Conservation (phyloP, 2,113 vertebrate species). For the Chroicocephalus ridibundus region DNA sequence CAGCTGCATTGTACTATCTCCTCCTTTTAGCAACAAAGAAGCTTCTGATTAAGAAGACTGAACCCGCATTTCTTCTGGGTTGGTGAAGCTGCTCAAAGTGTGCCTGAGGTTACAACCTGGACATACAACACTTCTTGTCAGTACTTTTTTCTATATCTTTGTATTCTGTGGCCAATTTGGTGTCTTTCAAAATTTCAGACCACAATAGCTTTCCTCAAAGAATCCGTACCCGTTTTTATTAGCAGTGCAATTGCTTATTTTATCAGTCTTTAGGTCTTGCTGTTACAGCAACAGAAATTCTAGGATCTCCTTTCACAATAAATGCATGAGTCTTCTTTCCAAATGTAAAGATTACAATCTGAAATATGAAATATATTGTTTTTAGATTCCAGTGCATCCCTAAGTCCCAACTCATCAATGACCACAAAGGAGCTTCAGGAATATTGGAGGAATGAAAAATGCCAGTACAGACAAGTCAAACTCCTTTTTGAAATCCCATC, state of each 20-base stretch:
- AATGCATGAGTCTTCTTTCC: background rate
- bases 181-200: background rate
- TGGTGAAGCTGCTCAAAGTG: background rate
- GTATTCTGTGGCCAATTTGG: background rate
- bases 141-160: background rate
- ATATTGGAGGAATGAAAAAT: slow-evolving; percentile 81
- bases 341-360: background rate
- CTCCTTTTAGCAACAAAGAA: background rate
- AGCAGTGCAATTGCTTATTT: background rate
- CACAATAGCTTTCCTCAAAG: background rate
- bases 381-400: slow-evolving; percentile 34
- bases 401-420: slow-evolving; percentile 73
- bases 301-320: background rate
- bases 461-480: slow-evolving; percentile 69
- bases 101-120: background rate
- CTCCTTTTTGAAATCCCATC: slow-evolving; percentile 90
- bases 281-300: background rate
- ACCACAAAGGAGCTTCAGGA: slow-evolving; percentile 92
- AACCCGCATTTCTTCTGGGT: background rate
- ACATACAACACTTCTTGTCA: background rate
- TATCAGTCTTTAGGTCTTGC: background rate
- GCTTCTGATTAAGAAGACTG: background rate
- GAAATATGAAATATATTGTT: background rate
- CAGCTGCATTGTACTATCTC: background rate
- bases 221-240: background rate